Evolutionary conservation across 2,888 invertebrate genomes (phyloP), one percentile per base, ranked within the genome.

Genomic region (Ophion slaviceki): DNA sequence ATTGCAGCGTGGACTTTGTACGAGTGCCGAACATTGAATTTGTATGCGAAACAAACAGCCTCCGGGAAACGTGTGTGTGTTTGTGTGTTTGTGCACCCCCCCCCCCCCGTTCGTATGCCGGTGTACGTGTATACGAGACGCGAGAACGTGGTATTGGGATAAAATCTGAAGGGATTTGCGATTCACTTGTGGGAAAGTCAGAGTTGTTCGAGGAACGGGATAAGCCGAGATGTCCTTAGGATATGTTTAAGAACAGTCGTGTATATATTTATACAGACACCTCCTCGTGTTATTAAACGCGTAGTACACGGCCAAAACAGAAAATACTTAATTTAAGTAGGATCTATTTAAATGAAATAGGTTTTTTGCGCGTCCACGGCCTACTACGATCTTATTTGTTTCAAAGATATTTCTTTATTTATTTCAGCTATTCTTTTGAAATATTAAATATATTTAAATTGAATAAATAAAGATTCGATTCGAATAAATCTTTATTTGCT

Each of bases 21-120:
- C 79, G 74, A 79, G 75, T 83, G 59, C 28, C 53, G 62, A 74
- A 74, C 79, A 83, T 64, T 57, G 74, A 68, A 68, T 79, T 83
- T 83, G 62, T 74, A 75, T 68, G 68, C 67, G 74, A 68, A 78
- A n/a, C 68, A 68, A 79, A 75, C 68, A 75, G 61, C 53, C 68
- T 64, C 68, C n/a, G 14, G 11, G 57, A 40, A 14, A 62, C 53
- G 32, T 8, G 32, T 17, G 17, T 17, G 5, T 14, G 53, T 17
- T 3, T 5, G 53, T 4, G 32, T 5, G 53, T 53, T 14, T 5
- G 53, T 17, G 53, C 5, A 0, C 14, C 5, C 14, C 8, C 14
- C 47, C 0, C 24, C 24, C 24, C 24, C 47, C 14, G 11, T 47
- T 47, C 14, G 3, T 3, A 14, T 47, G 3, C 53, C 3, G 17